Evolutionary conservation across 2,113 vertebrate genomes (phyloP), one percentile per base, ranked within the genome.

Genomic region (Psilopogon haemacephalus): DNA sequence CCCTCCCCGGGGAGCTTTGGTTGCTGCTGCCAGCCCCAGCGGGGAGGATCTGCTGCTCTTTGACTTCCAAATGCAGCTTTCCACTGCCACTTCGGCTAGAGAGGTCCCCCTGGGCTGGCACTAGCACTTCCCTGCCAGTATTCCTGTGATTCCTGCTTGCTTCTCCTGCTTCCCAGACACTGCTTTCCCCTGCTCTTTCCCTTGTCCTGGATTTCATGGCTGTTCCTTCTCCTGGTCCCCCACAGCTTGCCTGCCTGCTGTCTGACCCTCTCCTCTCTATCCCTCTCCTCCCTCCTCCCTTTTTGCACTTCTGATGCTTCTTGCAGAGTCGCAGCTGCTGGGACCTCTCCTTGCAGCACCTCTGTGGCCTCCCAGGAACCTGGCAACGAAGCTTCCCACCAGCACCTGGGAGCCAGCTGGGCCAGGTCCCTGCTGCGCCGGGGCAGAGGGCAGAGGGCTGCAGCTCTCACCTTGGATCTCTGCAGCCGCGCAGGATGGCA

Each of bases 401-500:
- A 40, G 20, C 62, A 24, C 62, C 77, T 56, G 6, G 48, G 24
- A 90, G 16, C 38, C 52, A 1, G 0, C 0, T 40, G 70, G 52
- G 33, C 59, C 58, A 23, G 76, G 6, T 26, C 40, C 15, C 6
- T 26, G 59, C 8, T 55, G 40, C 33, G 2, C 23, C 20, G 27
- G 54, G 27, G 13, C 8, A 52, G 52, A 73, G 44, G 21, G 27
- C 18, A 12, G 20, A 14, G 28, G 2, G 32, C 26, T 40, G 44
- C 28, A 13, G n/a, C 28, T 44, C 87, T 96, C 54, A 97, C 97
- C 96, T 93, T 96, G 96, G 64, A 94, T 82, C 65, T 97, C 96
- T 28, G 90, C 87, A 80, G 93, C 76, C 44, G 71, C 88, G 38
- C 93, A 95, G 38, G 95, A 50, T 6, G 95, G 89, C 32, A 96